phyloP scores from a whole-genome alignment of 2,113 vertebrate genomes.

The Callipepla squamata region DNA sequence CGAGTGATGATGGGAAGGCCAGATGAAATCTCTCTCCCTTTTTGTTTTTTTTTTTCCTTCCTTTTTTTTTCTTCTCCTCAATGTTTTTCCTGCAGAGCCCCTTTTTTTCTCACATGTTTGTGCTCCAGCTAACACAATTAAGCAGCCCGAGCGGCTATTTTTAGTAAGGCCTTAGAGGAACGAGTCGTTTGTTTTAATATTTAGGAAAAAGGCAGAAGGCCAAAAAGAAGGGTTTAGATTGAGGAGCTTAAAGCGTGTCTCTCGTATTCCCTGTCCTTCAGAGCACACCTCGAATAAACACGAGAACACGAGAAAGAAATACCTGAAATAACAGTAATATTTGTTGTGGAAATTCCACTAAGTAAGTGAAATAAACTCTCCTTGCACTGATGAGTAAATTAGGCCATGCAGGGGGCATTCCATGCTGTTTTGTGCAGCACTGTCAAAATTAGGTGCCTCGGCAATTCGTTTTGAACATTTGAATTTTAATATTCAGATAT shows the following conservation, averaged over 20 bases:
- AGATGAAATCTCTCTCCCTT: slow-evolving; percentile 74
- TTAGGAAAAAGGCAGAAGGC: slow-evolving; percentile 30
- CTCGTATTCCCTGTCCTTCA: neutral
- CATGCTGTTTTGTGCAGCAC: neutral
- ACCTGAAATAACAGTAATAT: neutral
- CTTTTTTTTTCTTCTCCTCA: slow-evolving; percentile 16
- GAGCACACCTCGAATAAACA: neutral
- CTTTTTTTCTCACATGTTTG: slow-evolving; percentile 43
- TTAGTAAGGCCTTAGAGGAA: slow-evolving; percentile 58
- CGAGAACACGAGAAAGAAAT: neutral
- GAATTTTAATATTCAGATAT: slow-evolving; percentile 1
- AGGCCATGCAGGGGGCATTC: neutral
- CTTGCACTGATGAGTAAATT: neutral
- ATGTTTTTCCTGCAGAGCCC: slow-evolving; percentile 71
- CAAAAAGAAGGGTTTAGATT: slow-evolving; percentile 41
- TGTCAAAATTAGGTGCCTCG: slow-evolving; percentile 3
- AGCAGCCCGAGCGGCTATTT: slow-evolving; percentile 53
- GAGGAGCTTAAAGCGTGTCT: slow-evolving; percentile 33
- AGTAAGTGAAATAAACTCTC: slow-evolving; percentile 31
- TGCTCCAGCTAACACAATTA: slow-evolving; percentile 74
- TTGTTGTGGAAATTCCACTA: neutral
- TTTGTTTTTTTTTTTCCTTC: neutral
- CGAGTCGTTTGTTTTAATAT: slow-evolving; percentile 35
- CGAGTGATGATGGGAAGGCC: slow-evolving; percentile 85
- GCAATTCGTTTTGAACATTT: neutral